Percentiles rank a stretch among this genome's conserved stretches.
These are phyloP conservation scores for Drosophila guanche DNA, from an alignment of 1,140 invertebrate genomes.

Conservation along the genomic window DNA sequence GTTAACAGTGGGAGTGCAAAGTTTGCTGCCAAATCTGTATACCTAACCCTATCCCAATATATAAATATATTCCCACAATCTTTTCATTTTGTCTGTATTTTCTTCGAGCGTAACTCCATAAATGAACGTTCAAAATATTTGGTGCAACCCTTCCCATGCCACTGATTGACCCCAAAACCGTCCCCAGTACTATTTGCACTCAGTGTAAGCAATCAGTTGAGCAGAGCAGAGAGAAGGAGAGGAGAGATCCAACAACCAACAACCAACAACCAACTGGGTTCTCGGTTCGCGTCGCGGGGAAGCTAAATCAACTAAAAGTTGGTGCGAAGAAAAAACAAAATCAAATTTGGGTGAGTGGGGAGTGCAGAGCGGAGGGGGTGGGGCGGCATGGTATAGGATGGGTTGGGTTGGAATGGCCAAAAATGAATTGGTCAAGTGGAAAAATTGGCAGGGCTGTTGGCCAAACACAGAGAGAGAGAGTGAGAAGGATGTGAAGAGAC, in stretches of 20 bases:
- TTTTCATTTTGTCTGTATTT: no score
- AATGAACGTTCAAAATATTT: background rate
- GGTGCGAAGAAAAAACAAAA: slow-evolving; percentile 81
- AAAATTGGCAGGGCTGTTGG: slow-evolving; percentile 67
- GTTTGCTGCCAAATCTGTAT: slow-evolving; percentile 5
- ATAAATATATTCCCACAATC: background rate
- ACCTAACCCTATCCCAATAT: no score
- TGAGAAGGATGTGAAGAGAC: slow-evolving; percentile 1
- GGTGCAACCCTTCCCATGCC: slow-evolving; percentile 14
- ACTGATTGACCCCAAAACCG: slow-evolving; percentile 35
- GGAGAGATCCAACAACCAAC: no score
- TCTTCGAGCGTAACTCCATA: slow-evolving; percentile 3
- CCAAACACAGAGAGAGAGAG: slow-evolving; percentile 1
- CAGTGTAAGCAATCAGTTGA: slow-evolving; percentile 70
- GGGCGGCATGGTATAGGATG: background rate
- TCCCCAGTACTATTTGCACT: slow-evolving; percentile 48
- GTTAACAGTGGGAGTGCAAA: slow-evolving; percentile 39
- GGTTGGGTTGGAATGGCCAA: slow-evolving; percentile 21
- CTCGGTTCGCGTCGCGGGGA: slow-evolving; percentile 58
- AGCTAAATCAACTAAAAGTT: slow-evolving; percentile 80
- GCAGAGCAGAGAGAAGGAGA: slow-evolving; percentile 46
- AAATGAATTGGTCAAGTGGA: slow-evolving; percentile 82
- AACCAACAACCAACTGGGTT: no score
- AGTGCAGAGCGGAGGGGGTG: background rate
- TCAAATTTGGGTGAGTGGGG: slow-evolving; percentile 56